Conservation (phyloP, 1,140 invertebrate species). For the Rhopalosiphum maidis region DNA sequence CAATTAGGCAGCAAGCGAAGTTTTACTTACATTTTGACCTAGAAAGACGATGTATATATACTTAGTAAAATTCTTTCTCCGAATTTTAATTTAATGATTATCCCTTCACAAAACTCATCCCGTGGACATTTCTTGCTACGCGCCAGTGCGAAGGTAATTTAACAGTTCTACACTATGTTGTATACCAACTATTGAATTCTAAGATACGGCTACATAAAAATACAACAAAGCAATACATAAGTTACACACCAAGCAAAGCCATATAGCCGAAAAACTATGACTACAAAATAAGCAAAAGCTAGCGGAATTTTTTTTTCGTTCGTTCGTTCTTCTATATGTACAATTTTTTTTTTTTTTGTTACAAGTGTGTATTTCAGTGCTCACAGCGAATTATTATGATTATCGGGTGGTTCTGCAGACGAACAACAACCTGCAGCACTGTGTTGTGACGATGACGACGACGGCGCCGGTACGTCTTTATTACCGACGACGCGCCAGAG, state of each 20-base stretch:
- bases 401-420: slow-evolving; percentile 43
- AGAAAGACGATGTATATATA: not conserved
- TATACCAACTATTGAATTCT: not conserved
- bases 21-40: not conserved
- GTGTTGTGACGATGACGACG: slow-evolving; percentile 15
- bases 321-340: not conserved
- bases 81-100: not conserved
- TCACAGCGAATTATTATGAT: slow-evolving; percentile 51
- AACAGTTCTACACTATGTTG: not conserved
- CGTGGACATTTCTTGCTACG: not conserved
- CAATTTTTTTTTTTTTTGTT: not conserved
- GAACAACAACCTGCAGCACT: slow-evolving; percentile 42
- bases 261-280: not conserved
- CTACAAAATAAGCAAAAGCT: not conserved
- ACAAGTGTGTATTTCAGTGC: slow-evolving; percentile 37
- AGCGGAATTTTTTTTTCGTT: not conserved
- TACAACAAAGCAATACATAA: not conserved
- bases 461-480: slow-evolving; percentile 22
- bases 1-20: not conserved
- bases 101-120: not conserved
- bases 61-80: not conserved
- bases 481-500: slow-evolving; percentile 30
- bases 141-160: not conserved
- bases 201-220: not conserved
- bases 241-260: not conserved